Base-by-base conservation (phyloP, 2,888 invertebrate species). In the Ormia ochracea region DNA sequence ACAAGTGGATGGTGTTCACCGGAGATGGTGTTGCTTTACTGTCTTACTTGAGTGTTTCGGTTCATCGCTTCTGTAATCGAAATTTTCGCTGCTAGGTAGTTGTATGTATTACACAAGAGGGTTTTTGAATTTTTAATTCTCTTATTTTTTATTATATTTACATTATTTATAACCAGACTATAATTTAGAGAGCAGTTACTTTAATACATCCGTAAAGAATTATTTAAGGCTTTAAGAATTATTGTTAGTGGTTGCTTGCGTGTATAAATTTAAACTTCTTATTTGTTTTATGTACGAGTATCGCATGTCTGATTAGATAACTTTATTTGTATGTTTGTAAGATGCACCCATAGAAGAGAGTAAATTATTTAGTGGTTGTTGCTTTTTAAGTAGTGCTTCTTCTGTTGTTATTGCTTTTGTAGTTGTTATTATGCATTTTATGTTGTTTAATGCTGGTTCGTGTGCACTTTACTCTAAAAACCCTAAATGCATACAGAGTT, bases 321-420 rank as follows among this genome's bases (percentile, higher is more conserved):
- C n/a, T 31, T 12, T 19, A 10, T n/a, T n/a, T 48, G 17, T 31
- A 9, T 63, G 31, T 26, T 19, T 48, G 7, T 23, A 54, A 6
- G 9, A n/a, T 45, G 45, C 56, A 69, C 10, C 2, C 31, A n/a
- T 21, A 12, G 58, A 9, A 31, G n/a, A n/a, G 12, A 59, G 58
- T 36, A 69, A 69, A 58, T 36, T 58, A 19, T 14, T 31, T 14
- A 69, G 45, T 58, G 45, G 70, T 38, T 59, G 59, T 31, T 70
- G 70, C 38, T 48, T 21, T 50, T 26, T 21, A 59, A 19, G 14
- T 45, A 33, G 19, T 43, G 19, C 1, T 23, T 43, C 9, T 10
- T n/a, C 3, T 19, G 28, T 41, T 43, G 5, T 58, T 33, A n/a
- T 14, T 68, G 21, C 3, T 31, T 5, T 41, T 52, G 4, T 59